phyloP scores from a whole-genome alignment of 2,797 vertebrate genomes.

The Etheostoma perlongum region DNA sequence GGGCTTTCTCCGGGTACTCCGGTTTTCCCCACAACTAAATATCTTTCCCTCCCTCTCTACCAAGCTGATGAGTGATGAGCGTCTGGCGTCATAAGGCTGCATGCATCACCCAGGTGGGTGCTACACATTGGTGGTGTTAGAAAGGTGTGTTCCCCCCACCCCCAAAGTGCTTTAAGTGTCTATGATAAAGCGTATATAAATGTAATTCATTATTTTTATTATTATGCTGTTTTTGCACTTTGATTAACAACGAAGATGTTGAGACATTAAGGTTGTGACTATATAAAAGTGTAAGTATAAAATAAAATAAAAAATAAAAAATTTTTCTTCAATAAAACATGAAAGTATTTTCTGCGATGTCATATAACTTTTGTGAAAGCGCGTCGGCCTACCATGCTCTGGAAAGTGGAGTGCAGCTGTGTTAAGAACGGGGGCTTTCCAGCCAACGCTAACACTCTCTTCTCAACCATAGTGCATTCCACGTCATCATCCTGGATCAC shows the following conservation, averaged over 20 bases:
- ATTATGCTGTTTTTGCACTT: background rate
- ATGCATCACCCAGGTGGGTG: no score
- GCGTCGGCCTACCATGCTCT: constrained; percentile 88
- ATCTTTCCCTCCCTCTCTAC: no score
- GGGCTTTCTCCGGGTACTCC: no score
- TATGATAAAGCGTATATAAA: no score
- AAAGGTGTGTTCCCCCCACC: no score
- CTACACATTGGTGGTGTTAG: no score
- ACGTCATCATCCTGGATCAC: constrained; percentile 98
- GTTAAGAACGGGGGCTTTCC: constrained; percentile 97
- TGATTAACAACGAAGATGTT: background rate
- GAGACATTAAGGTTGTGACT: background rate
- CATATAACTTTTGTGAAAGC: background rate
- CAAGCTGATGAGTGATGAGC: no score
- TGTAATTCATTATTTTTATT: background rate
- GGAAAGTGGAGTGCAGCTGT: constrained; percentile 96
- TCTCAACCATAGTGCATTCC: constrained; percentile 99
- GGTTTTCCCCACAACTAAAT: no score
- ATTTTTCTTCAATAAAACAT: background rate
- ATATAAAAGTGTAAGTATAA: no score
- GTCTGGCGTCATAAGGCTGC: no score
- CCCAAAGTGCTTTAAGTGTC: no score
- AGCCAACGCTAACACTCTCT: constrained; percentile 92
- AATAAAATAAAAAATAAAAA: no score
- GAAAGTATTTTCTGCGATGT: fast-evolving